A percentile compares a stretch with the other conserved stretches of the same genome.
Evolutionary conservation across 2,888 invertebrate genomes (phyloP).

Genomic region (Belgica antarctica): DNA sequence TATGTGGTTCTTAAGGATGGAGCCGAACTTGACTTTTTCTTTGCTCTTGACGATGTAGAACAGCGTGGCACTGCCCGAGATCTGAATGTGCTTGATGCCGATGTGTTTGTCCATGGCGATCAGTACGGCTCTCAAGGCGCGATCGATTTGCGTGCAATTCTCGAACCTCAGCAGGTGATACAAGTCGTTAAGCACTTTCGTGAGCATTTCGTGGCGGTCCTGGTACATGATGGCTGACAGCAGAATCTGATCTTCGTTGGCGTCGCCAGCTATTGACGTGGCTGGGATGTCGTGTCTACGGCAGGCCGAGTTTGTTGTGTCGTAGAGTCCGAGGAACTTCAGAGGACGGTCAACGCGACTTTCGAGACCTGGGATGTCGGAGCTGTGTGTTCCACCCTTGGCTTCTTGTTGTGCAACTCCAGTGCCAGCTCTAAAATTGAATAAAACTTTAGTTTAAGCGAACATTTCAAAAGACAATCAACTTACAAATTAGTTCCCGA

Average conservation of each 20-base stretch:
- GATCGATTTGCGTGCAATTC: slow-evolving; percentile 71
- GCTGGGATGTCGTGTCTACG: slow-evolving; percentile 90
- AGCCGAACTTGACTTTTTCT: slow-evolving; percentile 70
- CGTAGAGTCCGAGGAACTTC: slow-evolving; percentile 88
- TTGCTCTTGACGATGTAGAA: slow-evolving; percentile 92
- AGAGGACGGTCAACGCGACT: slow-evolving; percentile 73
- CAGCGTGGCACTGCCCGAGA: slow-evolving; percentile 88
- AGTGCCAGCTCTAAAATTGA: slow-evolving; percentile 67
- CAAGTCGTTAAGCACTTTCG: slow-evolving; percentile 77
- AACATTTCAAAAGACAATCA: neutral
- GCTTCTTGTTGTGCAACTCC: slow-evolving; percentile 65
- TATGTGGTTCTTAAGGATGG: slow-evolving; percentile 73
- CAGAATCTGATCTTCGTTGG: slow-evolving; percentile 85
- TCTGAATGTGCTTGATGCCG: slow-evolving; percentile 85
- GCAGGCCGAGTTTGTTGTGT: slow-evolving; percentile 85
- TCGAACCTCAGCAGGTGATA: slow-evolving; percentile 85
- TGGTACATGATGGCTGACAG: slow-evolving; percentile 80
- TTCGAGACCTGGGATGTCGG: slow-evolving; percentile 85
- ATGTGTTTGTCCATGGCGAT: slow-evolving; percentile 88
- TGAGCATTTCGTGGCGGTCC: slow-evolving; percentile 78
- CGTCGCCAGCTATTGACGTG: slow-evolving; percentile 84
- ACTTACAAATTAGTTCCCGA: slow-evolving; percentile 83
- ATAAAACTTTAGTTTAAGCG: neutral
- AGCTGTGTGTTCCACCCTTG: slow-evolving; percentile 54
- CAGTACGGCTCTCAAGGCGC: slow-evolving; percentile 76